Percentiles rank a stretch among this genome's conserved stretches.
Evolutionary conservation across 1,140 invertebrate genomes (phyloP).

Genomic region (Triops longicaudatus): DNA sequence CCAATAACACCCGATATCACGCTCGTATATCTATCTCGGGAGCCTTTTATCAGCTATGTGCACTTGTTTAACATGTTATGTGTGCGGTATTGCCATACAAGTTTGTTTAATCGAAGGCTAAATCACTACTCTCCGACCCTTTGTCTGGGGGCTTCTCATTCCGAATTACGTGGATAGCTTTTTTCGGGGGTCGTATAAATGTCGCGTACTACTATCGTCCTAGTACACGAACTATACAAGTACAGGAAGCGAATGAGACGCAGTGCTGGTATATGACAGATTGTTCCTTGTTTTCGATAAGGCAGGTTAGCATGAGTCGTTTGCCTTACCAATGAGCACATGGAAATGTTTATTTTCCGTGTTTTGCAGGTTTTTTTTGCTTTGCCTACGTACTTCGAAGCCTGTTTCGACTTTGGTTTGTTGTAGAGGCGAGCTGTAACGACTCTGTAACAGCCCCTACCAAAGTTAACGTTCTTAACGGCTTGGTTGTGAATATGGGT

Average conservation of each 20-base stretch:
- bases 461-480: too few relatives aligned
- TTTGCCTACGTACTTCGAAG: background rate
- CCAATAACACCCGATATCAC: background rate
- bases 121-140: too few relatives aligned
- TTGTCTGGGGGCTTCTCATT: too few relatives aligned
- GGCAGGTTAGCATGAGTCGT: background rate
- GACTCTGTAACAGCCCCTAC: too few relatives aligned
- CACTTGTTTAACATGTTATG: too few relatives aligned
- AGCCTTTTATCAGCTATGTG: too few relatives aligned
- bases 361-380: background rate
- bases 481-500: too few relatives aligned
- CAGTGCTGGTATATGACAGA: background rate
- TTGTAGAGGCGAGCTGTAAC: background rate
- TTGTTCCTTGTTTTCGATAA: background rate
- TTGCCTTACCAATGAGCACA: background rate
- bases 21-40: background rate
- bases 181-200: too few relatives aligned
- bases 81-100: too few relatives aligned
- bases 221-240: background rate
- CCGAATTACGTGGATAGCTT: too few relatives aligned
- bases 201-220: background rate
- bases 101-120: too few relatives aligned
- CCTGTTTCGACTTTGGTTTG: background rate
- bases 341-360: background rate
- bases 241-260: background rate